Evolutionary conservation across 2,797 vertebrate species (phyloP), one percentile per base, ranked within the genome.

Genomic region (Pseudotriccus pelzelni): DNA sequence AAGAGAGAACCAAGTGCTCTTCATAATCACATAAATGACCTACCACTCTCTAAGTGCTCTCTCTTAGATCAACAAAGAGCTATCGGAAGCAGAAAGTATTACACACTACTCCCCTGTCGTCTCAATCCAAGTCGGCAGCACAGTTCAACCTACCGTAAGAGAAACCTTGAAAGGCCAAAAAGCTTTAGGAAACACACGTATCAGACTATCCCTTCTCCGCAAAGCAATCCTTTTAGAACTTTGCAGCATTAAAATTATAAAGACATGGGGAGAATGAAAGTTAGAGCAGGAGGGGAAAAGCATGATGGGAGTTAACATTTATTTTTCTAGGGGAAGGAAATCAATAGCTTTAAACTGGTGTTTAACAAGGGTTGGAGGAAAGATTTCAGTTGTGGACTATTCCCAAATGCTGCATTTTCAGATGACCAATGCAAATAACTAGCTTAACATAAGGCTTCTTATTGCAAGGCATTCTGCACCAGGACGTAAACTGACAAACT

Each of bases 1-100:
- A 95, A 93, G 96, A 97, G 94, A 97, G 96, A 97, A 96, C 68
- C 70, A 96, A 97, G 97, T 97, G 96, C 97, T 97, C 97, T 97
- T 97, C 97, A 96, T 96, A 97, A 97, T 96, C 96, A 96, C 91
- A 97, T 94, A 96, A 97, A 97, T 97, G 96, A 95, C 96, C 93
- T 89, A 94, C 92, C 90, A 95, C 95, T 96, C 94, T 94, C 90
- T 94, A 97, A 98, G 97, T 95, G 94, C 88, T 97, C 92, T 96
- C 94, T 96, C 95, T 95, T 97, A 97, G 86, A 97, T 96, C 96
- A 97, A 97, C 96, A 97, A 97, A 97, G 94, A 97, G 94, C 94
- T 94, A 94, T 94, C 93, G 90, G 93, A 96, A 97, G 92, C 93
- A 94, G 90, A 95, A 97, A 96, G 89, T 89, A 92, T 91, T 81